Evolutionary conservation across 1,140 invertebrate species (phyloP).

Genomic region (Lepidurus arcticus): DNA sequence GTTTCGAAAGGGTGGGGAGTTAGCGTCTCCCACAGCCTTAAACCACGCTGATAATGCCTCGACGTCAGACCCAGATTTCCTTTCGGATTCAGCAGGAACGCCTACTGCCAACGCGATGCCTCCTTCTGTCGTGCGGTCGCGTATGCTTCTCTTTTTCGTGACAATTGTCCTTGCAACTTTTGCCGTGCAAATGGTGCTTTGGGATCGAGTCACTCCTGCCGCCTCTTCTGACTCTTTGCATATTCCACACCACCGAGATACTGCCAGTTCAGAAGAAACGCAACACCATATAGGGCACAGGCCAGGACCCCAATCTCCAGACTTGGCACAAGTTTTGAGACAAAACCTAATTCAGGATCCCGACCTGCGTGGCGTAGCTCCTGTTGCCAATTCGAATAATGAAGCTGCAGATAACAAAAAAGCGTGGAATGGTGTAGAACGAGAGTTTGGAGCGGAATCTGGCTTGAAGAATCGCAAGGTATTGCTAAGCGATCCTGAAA

Average conservation of each 20-base stretch:
- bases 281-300: neutral
- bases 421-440: neutral
- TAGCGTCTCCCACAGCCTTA: neutral
- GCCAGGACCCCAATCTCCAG: neutral
- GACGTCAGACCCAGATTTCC: neutral
- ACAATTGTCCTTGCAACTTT: neutral
- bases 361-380: neutral
- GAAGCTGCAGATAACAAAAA: neutral
- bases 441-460: neutral
- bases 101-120: neutral
- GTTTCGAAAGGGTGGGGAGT: neutral
- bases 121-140: neutral
- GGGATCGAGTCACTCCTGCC: neutral
- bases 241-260: neutral
- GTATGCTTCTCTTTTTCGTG: neutral
- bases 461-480: conserved; percentile 5
- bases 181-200: neutral
- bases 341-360: neutral
- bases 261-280: neutral
- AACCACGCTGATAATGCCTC: neutral
- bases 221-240: neutral
- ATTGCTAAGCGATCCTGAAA: neutral
- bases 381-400: neutral
- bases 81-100: neutral
- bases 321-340: neutral